Conservation (phyloP, 1,140 invertebrate species). For the Melanaphis sacchari region DNA sequence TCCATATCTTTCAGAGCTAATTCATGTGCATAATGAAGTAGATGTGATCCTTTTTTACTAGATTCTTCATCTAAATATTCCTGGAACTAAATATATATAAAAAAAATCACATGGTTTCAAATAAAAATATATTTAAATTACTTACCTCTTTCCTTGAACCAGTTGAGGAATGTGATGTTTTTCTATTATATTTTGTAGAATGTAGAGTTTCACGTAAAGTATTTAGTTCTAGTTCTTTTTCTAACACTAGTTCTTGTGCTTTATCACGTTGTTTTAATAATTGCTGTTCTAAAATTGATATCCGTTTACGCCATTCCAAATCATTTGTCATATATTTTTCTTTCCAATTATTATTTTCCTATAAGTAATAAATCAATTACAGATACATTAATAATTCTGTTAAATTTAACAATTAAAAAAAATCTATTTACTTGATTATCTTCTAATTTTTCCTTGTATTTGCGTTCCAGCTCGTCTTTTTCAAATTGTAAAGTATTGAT, state of each 20-base stretch:
- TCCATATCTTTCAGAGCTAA: slow-evolving; percentile 82
- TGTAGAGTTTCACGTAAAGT: slow-evolving; percentile 65
- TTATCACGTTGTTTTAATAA: slow-evolving; percentile 79
- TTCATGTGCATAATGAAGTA: slow-evolving; percentile 86
- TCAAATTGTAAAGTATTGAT: slow-evolving; percentile 28
- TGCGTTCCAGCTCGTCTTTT: slow-evolving; percentile 33
- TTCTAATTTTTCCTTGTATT: slow-evolving; percentile 50
- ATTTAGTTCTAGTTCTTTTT: slow-evolving; percentile 81
- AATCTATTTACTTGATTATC: not conserved
- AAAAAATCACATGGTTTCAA: not conserved
- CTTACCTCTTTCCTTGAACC: slow-evolving; percentile 50
- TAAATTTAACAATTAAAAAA: not conserved
- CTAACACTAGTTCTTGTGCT: slow-evolving; percentile 77
- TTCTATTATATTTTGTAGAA: slow-evolving; percentile 47
- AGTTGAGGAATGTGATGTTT: slow-evolving; percentile 42
- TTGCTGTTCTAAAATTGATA: slow-evolving; percentile 75
- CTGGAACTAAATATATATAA: slow-evolving; percentile 32
- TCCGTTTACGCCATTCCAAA: slow-evolving; percentile 68
- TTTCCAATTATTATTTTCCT: slow-evolving; percentile 70
- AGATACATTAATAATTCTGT: not conserved
- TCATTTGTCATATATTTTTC: slow-evolving; percentile 68
- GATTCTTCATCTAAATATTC: slow-evolving; percentile 56
- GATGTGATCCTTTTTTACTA: slow-evolving; percentile 68
- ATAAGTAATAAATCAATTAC: not conserved
- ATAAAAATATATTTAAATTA: not conserved